Evolutionary conservation across 2,113 vertebrate genomes (phyloP), one percentile per base, ranked within the genome.

Genomic region (Sphaerodactylus townsendi): DNA sequence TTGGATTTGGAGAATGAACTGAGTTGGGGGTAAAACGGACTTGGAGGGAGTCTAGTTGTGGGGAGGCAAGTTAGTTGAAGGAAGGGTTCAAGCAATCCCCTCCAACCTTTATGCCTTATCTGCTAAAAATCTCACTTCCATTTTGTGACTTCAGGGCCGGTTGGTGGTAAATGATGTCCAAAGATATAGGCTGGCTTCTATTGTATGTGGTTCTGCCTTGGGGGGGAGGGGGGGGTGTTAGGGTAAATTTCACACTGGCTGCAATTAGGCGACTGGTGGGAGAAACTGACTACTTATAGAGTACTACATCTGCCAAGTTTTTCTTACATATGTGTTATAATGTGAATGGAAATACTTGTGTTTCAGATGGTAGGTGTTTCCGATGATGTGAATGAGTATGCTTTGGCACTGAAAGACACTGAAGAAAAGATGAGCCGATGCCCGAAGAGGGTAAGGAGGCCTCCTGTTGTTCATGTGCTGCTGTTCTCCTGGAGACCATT

Each of bases 291-390:
- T 44, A 30, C 33, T 69, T 69, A 37, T 35, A 39, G 7, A 69
- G 17, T 35, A 56, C 53, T 56, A 6, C 19, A 50, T 9, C 23
- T 37, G 46, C 65, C 65, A 46, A 30, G 56, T 39, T 39, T 68
- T 83, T 39, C 44, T 50, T 41, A 65, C 28, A 10, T 35, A 79
- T 62, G n/a, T 78, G 23, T 39, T 76, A 15, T 33, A 50, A 41
- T 17, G 25, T 35, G 0, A 23, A 14, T 46, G 21, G 17, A 10
- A 74, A 84, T 88, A 25, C 59, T 71, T 93, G 65, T 7, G 74
- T 93, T 91, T 30, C 93, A 99, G 99, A 99, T 99, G 99, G 98
- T 99, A 88, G 98, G 98, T 44, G 98, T 99, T 46, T 98, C 98
- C 0, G 99, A 99, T 25, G 98, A 99, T 46, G 98, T 99, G 82